A percentile compares a stretch with the other conserved stretches of the same genome.
These are phyloP conservation scores for Pogonophryne albipinna DNA, from an alignment of 2,797 vertebrate genomes.

Conservation along the genomic window DNA sequence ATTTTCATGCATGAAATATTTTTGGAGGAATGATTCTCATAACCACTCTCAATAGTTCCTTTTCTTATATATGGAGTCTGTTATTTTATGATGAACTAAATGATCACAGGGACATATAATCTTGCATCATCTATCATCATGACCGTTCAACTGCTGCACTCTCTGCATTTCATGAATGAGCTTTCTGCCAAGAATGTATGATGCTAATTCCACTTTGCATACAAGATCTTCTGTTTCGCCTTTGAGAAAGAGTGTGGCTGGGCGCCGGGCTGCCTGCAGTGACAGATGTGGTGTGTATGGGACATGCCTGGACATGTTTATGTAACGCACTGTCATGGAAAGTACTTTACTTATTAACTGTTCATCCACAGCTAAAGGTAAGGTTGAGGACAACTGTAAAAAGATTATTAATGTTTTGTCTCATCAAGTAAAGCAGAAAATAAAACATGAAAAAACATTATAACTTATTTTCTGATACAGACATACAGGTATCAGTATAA, in stretches of 20 bases:
- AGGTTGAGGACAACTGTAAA: background rate
- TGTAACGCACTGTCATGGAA: slow-evolving; percentile 16
- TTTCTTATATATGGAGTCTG: background rate
- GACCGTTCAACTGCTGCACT: slow-evolving; percentile 26
- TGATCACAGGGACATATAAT: background rate
- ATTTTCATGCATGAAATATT: too few species aligned
- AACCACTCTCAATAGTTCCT: too few species aligned
- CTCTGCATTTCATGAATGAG: slow-evolving; percentile 23
- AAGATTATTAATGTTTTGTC: background rate
- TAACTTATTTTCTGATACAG: background rate
- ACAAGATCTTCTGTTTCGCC: slow-evolving; percentile 49
- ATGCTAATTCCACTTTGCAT: slow-evolving; percentile 53
- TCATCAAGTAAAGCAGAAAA: background rate
- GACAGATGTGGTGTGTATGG: slow-evolving; percentile 61
- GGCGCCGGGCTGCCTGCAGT: slow-evolving; percentile 36
- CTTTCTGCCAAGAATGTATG: slow-evolving; percentile 31
- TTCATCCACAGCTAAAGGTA: background rate
- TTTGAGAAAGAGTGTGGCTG: slow-evolving; percentile 39
- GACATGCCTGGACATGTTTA: slow-evolving; percentile 57
- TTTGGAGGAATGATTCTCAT: too few species aligned
- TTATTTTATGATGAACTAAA: background rate
- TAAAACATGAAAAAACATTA: background rate
- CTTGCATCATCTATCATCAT: background rate
- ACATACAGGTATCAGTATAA: background rate
- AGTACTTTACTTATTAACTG: background rate